Conservation (phyloP, 2,113 vertebrate species). For the Sakesphorus luctuosus region DNA sequence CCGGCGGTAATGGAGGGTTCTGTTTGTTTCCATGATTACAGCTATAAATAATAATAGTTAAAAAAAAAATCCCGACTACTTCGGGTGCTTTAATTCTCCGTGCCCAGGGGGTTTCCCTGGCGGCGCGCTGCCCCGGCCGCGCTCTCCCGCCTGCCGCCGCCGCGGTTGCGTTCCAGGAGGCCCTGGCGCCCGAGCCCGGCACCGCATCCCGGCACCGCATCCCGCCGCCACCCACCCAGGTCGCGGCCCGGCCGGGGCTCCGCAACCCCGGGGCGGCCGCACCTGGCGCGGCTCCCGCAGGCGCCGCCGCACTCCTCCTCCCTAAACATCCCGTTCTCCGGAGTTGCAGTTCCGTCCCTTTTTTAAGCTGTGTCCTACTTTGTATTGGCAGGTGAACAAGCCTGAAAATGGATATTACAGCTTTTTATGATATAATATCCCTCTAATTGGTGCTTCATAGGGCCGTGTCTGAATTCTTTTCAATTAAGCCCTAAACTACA, state of each 20-base stretch:
- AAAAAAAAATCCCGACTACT: background rate
- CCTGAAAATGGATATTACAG: constrained; percentile 85
- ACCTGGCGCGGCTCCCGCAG: background rate
- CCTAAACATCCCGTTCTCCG: constrained; percentile 56
- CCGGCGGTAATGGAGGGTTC: constrained; percentile 28
- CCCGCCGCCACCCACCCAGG: background rate
- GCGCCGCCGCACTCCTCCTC: constrained; percentile 17
- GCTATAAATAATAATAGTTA: constrained; percentile 43
- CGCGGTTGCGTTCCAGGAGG: background rate
- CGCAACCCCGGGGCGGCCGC: background rate
- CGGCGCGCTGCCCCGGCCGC: background rate
- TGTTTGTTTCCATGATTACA: constrained; percentile 52
- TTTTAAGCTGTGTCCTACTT: constrained; percentile 78
- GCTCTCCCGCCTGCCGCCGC: background rate
- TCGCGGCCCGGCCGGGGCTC: background rate
- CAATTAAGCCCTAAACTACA: constrained; percentile 84
- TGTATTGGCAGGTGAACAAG: constrained; percentile 78
- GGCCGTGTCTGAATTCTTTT: constrained; percentile 82
- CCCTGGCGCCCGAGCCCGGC: background rate
- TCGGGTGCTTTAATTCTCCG: background rate
- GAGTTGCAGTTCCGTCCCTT: constrained; percentile 70
- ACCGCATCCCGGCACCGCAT: background rate
- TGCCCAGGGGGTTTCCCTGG: background rate
- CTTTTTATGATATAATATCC: constrained; percentile 88
- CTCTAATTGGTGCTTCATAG: constrained; percentile 85